Evolutionary conservation across 1,140 invertebrate genomes (phyloP).

Genomic region (Scaptomyza graminum): DNA sequence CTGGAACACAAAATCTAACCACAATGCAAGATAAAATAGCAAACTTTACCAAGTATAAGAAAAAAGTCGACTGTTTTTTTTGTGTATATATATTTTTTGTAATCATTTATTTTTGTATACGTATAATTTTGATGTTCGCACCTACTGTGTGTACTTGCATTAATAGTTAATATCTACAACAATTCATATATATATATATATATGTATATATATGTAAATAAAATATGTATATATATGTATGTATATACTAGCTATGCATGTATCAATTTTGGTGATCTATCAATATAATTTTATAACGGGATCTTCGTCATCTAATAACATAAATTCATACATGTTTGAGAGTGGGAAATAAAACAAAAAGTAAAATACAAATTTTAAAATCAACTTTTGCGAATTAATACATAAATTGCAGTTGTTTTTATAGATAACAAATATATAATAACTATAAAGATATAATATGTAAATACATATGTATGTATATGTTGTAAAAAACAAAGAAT

Average conservation of each 20-base stretch:
- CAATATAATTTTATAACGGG: constrained; percentile 37
- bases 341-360: background rate
- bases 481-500: constrained; percentile 30
- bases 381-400: constrained; percentile 23
- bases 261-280: constrained; percentile 29
- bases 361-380: constrained; percentile 1
- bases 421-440: constrained; percentile 38
- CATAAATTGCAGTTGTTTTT: constrained; percentile 38
- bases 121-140: constrained; percentile 48
- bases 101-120: constrained; percentile 25
- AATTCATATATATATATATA: constrained; percentile 29
- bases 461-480: constrained; percentile 38
- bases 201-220: constrained; percentile 9
- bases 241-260: constrained; percentile 23
- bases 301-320: constrained; percentile 20
- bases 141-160: constrained; percentile 60
- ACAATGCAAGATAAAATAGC: too few relatives aligned
- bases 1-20: too few relatives aligned
- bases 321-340: constrained; percentile 19
- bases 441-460: constrained; percentile 52
- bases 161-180: constrained; percentile 67
- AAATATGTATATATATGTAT: constrained; percentile 24
- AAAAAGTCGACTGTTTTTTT: background rate
- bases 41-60: too few relatives aligned
- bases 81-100: constrained; percentile 56